A percentile compares a stretch with the other conserved stretches of the same genome.
phyloP scores from a whole-genome alignment of 2,888 invertebrate species.

The Arctia plantaginis region DNA sequence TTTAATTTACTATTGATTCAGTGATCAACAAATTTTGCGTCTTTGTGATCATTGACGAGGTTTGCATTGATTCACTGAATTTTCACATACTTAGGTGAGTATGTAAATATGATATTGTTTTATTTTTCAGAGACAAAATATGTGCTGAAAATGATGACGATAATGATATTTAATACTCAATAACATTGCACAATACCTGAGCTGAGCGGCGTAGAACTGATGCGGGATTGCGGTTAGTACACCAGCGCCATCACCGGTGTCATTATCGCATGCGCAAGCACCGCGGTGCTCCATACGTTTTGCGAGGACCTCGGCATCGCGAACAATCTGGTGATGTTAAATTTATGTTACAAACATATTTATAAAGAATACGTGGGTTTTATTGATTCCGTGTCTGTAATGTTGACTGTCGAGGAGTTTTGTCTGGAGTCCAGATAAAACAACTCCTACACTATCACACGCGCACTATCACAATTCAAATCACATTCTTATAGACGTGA shows the following conservation, averaged over 20 bases:
- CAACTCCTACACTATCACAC: too few relatives aligned
- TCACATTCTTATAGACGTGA: too few relatives aligned
- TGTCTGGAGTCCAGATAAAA: not conserved
- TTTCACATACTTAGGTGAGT: too few relatives aligned
- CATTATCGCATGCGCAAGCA: conserved; percentile 99
- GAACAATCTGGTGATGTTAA: conserved; percentile 91
- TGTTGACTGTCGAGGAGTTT: not conserved
- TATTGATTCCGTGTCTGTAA: not conserved
- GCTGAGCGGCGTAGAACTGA: conserved; percentile 93
- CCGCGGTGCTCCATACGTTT: conserved; percentile 99
- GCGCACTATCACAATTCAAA: too few relatives aligned
- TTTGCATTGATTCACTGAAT: too few relatives aligned
- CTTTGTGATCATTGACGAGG: not conserved
- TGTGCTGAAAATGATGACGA: not conserved
- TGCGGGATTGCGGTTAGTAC: conserved; percentile 99
- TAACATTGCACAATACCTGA: conserved; percentile 88
- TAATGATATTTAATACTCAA: not conserved
- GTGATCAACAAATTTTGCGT: not conserved
- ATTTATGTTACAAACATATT: not conserved
- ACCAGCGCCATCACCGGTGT: conserved; percentile 99
- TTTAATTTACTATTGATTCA: not conserved
- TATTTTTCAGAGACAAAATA: not conserved
- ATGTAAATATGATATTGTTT: not conserved
- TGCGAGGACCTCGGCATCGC: conserved; percentile 97
- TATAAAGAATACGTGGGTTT: not conserved